Base-by-base conservation (phyloP, 2,113 vertebrate species). In the Thamnaconus septentrionalis region DNA sequence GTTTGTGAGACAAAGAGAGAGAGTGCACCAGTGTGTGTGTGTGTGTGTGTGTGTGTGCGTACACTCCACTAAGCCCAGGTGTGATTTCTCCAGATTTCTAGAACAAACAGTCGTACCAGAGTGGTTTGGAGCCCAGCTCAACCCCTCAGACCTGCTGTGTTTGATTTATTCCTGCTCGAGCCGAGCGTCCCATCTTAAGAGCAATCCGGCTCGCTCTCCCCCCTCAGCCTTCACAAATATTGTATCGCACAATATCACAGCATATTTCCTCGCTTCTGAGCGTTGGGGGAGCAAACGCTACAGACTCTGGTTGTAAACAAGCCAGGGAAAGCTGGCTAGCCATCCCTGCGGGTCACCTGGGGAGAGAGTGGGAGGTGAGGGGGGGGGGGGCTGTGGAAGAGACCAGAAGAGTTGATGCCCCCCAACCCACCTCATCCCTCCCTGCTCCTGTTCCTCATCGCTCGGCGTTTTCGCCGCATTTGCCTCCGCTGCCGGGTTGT, bases 131-230 rank as follows among this genome's bases (percentile, higher is more conserved):
- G 39, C 74, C 60, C 74, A 65, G 64, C 76, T 73, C 66, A 65
- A 62, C 57, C 68, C 43, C 73, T 66, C 65, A 72, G 52, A 79
- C 77, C 71, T 66, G 61, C 73, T 52, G 18, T 59, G 71, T 87
- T 82, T 86, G 73, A 80, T 87, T 57, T 84, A 85, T 82, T 82
- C 66, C 66, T 77, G 59, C 55, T 79, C 69, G 75, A 83, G 64
- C 68, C 49, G 46, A 56, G 59, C 77, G 60, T 75, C 64, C 47
- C 56, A 75, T 79, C 78, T 83, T 80, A 56, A 78, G 64, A 74
- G 68, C 67, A 71, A 65, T 56, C 48, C 62, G 41, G 18, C 46
- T 41, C 12, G 6, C 53, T 31, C 46, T 62, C 42, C 44, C 56
- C 61, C 63, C 46, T 62, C 42, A 47, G 59, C 61, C 63, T 56